Percentiles rank a stretch among this genome's conserved stretches.
Conservation (phyloP, 1,140 invertebrate genomes). For the Mactra quadrangularis region DNA sequence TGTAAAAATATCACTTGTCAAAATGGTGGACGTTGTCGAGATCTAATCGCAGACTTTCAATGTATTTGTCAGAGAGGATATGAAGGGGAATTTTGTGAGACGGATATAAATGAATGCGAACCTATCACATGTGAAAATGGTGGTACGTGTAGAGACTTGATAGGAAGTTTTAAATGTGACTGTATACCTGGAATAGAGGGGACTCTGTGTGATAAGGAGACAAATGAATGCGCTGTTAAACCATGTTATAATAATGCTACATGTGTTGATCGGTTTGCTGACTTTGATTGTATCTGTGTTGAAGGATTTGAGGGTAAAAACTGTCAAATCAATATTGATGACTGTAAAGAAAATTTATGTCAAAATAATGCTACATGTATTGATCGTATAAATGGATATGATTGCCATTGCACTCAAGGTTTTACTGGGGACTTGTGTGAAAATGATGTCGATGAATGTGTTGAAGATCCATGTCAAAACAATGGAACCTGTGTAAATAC, state of each 20-base stretch:
- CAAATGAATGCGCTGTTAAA: constrained; percentile 71
- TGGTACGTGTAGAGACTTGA: constrained; percentile 92
- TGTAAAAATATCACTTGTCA: constrained; percentile 81
- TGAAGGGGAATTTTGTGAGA: constrained; percentile 80
- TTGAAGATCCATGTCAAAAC: not conserved
- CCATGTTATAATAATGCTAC: constrained; percentile 65
- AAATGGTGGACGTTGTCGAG: constrained; percentile 72
- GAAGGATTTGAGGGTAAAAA: constrained; percentile 95
- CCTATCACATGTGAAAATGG: constrained; percentile 94
- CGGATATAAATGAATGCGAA: constrained; percentile 95
- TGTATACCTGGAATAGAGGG: constrained; percentile 75
- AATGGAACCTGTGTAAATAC: constrained; percentile 27
- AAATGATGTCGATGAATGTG: constrained; percentile 28
- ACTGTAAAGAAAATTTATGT: constrained; percentile 88
- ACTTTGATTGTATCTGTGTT: constrained; percentile 68
- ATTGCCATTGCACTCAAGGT: not conserved
- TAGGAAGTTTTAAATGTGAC: constrained; percentile 67
- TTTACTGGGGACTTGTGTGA: constrained; percentile 11
- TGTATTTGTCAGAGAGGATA: constrained; percentile 78
- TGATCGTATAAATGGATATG: constrained; percentile 14
- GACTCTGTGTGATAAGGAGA: constrained; percentile 64
- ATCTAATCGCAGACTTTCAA: constrained; percentile 69
- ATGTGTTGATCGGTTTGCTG: constrained; percentile 62
- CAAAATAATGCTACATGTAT: constrained; percentile 50
- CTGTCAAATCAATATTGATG: constrained; percentile 96